Evolutionary conservation across 1,140 invertebrate species (phyloP).

Genomic region (Bradysia coprophila): DNA sequence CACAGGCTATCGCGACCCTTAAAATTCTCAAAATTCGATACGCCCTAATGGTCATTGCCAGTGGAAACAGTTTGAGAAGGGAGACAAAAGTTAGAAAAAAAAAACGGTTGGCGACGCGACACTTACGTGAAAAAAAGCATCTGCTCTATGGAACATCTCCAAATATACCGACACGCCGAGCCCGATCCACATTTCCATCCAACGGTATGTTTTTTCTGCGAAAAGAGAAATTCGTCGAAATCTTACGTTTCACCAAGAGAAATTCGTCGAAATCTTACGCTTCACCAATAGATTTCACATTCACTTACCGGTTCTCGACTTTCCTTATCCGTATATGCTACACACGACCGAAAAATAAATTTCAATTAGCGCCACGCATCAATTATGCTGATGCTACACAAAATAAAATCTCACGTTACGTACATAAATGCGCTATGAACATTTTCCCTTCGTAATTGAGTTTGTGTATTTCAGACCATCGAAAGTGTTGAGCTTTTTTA

Average conservation of each 20-base stretch:
- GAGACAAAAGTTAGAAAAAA: no score
- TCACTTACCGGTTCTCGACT: constrained; percentile 25
- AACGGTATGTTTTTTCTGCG: constrained; percentile 88
- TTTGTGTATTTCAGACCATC: constrained; percentile 89
- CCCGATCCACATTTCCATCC: constrained; percentile 88
- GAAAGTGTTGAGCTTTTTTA: constrained; percentile 82
- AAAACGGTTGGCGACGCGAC: no score
- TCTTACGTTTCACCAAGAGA: not conserved
- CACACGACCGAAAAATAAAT: no score
- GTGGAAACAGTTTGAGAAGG: no score
- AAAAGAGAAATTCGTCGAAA: constrained; percentile 17
- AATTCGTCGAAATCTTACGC: not conserved
- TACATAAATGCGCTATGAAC: constrained; percentile 86
- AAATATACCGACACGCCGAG: constrained; percentile 80
- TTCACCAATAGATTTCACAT: not conserved
- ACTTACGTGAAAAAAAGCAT: constrained; percentile 95
- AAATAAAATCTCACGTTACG: no score
- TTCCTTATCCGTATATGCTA: constrained; percentile 34
- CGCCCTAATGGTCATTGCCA: no score
- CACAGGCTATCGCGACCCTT: no score
- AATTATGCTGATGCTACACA: no score
- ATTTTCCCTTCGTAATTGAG: constrained; percentile 96
- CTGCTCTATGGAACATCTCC: constrained; percentile 91
- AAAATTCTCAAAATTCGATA: no score
- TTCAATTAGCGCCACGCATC: no score